These are phyloP conservation scores for Xanthorhoe spadicearia DNA, from an alignment of 2,888 invertebrate species.

Conservation along the genomic window DNA sequence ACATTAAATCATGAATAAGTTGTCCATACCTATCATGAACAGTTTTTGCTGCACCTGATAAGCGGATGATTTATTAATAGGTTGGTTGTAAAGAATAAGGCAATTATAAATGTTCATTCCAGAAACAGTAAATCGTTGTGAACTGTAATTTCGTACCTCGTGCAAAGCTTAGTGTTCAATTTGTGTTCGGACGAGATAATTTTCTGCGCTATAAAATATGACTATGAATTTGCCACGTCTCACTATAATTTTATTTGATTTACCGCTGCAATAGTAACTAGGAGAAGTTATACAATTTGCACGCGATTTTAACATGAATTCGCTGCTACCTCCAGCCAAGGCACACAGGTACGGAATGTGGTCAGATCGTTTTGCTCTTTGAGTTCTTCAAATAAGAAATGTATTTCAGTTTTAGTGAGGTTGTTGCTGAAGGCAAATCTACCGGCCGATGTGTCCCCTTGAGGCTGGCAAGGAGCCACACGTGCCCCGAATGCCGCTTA, in stretches of 20 bases:
- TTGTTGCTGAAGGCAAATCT: constrained; percentile 50
- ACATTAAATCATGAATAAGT: not conserved
- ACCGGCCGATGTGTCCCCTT: constrained; percentile 37
- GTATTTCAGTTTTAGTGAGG: constrained; percentile 48
- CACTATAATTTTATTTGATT: constrained; percentile 70
- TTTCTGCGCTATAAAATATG: constrained; percentile 64
- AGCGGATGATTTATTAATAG: constrained; percentile 22
- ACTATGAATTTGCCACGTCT: constrained; percentile 54
- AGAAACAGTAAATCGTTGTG: constrained; percentile 46
- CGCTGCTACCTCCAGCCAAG: constrained; percentile 46
- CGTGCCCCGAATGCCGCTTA: constrained; percentile 53
- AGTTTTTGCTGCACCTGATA: constrained; percentile 14
- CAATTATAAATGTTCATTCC: constrained; percentile 39
- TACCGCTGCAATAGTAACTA: constrained; percentile 61
- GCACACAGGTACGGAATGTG: constrained; percentile 48
- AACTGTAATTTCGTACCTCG: constrained; percentile 50
- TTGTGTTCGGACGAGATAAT: constrained; percentile 66
- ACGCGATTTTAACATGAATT: constrained; percentile 66
- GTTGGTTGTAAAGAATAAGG: constrained; percentile 20
- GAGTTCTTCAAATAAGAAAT: constrained; percentile 51
- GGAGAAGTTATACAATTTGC: constrained; percentile 61
- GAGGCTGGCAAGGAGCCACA: constrained; percentile 65
- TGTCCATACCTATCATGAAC: not conserved
- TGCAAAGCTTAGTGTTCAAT: constrained; percentile 49
- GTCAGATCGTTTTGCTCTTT: constrained; percentile 40